Conservation (phyloP, 2,797 vertebrate genomes). For the Ptychobarbus kaznakovi region DNA sequence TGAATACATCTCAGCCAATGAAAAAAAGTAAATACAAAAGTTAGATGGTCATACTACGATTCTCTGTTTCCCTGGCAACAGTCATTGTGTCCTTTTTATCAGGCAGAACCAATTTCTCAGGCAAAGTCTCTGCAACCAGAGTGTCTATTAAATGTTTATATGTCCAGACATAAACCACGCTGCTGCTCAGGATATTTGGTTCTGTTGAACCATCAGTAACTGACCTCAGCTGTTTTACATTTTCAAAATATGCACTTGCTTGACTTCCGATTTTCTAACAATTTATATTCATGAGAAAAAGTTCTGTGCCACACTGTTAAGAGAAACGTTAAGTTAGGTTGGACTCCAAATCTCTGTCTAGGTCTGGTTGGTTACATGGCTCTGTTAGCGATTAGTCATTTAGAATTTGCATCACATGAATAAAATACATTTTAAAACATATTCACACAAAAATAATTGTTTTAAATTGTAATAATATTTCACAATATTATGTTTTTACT, state of each 20-base stretch:
- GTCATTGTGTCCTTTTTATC: slow-evolving; percentile 50
- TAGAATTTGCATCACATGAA: background rate
- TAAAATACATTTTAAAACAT: background rate
- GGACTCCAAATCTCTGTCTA: background rate
- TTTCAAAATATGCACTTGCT: background rate
- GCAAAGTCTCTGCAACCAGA: slow-evolving; percentile 52
- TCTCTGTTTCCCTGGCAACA: slow-evolving; percentile 55
- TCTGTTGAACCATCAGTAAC: slow-evolving; percentile 19
- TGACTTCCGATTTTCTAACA: background rate
- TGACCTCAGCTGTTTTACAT: slow-evolving; percentile 35
- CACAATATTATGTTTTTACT: background rate
- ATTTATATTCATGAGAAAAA: background rate
- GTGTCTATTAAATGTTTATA: slow-evolving; percentile 56
- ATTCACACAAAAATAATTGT: background rate
- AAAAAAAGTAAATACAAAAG: slow-evolving; percentile 38
- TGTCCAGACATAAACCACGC: slow-evolving; percentile 43
- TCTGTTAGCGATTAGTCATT: background rate
- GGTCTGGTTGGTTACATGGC: background rate
- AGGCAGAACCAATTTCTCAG: slow-evolving; percentile 50
- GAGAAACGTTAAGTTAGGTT: background rate
- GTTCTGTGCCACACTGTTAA: background rate
- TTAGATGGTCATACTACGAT: slow-evolving; percentile 40
- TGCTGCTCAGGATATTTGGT: slow-evolving; percentile 22
- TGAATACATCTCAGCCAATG: slow-evolving; percentile 13
- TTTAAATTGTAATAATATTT: background rate